Conservation (phyloP, 2,888 invertebrate genomes). For the Hymenopus coronatus region DNA sequence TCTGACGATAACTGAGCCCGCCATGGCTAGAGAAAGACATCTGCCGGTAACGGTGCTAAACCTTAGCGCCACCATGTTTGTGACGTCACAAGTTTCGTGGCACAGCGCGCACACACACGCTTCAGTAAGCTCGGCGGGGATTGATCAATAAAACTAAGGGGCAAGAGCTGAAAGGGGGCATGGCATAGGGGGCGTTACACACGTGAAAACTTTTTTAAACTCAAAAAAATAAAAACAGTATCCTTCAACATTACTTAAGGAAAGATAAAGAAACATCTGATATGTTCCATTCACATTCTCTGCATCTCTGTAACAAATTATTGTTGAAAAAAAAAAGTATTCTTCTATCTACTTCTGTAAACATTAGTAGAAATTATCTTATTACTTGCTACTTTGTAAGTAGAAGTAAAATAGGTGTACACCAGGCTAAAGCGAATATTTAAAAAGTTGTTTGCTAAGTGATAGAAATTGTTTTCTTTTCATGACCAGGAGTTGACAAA, state of each 20-base stretch:
- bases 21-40: neutral
- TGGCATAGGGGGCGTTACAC: neutral
- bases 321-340: no score
- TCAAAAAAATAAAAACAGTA: neutral
- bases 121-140: neutral
- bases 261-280: no score
- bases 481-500: no score
- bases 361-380: no score
- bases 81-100: neutral
- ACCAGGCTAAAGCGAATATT: no score
- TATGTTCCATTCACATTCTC: no score
- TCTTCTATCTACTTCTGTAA: no score
- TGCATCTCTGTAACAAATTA: no score
- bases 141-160: constrained; percentile 15
- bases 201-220: neutral
- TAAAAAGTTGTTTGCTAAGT: no score
- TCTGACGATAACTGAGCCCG: constrained; percentile 1
- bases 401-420: no score
- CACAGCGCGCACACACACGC: neutral
- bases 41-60: neutral
- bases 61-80: neutral
- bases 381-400: no score
- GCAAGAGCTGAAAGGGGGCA: neutral
- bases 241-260: neutral
- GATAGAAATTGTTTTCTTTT: no score